Percentiles rank a stretch among this genome's conserved stretches.
Evolutionary conservation across 1,140 invertebrate species (phyloP).

Genomic region (Pomacea maculata): DNA sequence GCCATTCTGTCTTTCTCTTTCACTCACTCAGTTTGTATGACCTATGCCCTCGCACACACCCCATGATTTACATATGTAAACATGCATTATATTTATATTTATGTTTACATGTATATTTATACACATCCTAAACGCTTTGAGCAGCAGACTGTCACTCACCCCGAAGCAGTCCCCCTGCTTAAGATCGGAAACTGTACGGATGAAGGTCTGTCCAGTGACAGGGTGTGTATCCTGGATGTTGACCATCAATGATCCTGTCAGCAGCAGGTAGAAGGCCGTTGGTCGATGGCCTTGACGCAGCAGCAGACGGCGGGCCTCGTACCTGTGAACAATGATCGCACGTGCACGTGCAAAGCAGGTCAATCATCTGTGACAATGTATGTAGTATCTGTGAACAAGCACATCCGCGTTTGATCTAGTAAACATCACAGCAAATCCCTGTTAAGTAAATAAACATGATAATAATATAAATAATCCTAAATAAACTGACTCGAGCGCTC

Average conservation of each 20-base stretch:
- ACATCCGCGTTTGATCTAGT: background rate
- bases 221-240: constrained; percentile 45
- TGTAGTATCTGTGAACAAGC: background rate
- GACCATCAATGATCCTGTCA: constrained; percentile 50
- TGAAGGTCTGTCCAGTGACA: constrained; percentile 41
- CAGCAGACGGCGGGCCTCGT: constrained; percentile 49
- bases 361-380: background rate
- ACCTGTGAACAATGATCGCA: constrained; percentile 30
- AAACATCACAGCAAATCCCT: background rate
- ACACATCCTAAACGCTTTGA: too few relatives aligned
- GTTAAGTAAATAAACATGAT: background rate
- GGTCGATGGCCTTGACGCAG: constrained; percentile 53
- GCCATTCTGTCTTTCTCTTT: background rate
- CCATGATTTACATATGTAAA: too few relatives aligned
- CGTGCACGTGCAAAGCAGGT: background rate
- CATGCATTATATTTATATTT: too few relatives aligned
- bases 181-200: constrained; percentile 45
- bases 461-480: too few relatives aligned
- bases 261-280: constrained; percentile 50
- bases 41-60: too few relatives aligned
- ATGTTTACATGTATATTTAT: too few relatives aligned
- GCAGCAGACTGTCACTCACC: constrained; percentile 27
- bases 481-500: too few relatives aligned
- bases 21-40: background rate
- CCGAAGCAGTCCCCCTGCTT: constrained; percentile 53